Percentiles rank a stretch among this genome's conserved stretches.
These are phyloP conservation scores for Standfussiana lucernea DNA, from an alignment of 2,888 invertebrate species.

Conservation along the genomic window DNA sequence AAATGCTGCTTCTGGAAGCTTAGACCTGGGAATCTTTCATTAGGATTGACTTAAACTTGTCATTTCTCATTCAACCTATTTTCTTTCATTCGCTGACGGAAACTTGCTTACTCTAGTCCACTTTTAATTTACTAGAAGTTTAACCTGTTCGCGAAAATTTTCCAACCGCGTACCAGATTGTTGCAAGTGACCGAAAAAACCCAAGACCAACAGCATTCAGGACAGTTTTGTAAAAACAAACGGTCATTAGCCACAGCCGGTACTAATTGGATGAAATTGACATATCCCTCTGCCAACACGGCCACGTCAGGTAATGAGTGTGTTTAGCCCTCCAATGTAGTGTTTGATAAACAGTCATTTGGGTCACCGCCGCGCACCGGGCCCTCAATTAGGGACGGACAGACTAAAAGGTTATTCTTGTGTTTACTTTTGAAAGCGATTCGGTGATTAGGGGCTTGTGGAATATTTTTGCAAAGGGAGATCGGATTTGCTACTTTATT, in stretches of 20 bases:
- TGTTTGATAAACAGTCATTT: conserved; percentile 70
- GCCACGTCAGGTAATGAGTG: conserved; percentile 56
- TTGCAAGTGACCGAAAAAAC: background rate
- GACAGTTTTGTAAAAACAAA: conserved; percentile 19
- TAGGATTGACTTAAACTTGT: background rate
- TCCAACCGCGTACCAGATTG: background rate
- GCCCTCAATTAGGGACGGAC: conserved; percentile 62
- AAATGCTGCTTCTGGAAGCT: background rate
- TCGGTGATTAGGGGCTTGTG: conserved; percentile 43
- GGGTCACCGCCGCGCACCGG: conserved; percentile 58
- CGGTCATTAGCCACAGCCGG: conserved; percentile 40
- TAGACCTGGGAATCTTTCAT: background rate
- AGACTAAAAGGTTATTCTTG: conserved; percentile 55
- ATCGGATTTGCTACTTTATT: background rate
- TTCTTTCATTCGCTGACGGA: background rate
- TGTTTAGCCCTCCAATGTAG: conserved; percentile 58
- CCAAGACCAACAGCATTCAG: background rate
- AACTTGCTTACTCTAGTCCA: background rate
- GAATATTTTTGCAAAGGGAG: conserved; percentile 14
- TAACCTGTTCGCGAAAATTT: background rate
- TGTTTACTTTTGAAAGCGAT: conserved; percentile 61
- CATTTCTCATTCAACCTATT: background rate
- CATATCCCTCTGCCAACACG: conserved; percentile 55
- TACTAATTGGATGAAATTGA: conserved; percentile 50
- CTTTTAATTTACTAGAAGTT: background rate